Conservation (phyloP, 2,888 invertebrate genomes). For the Lithophane semibrunnea region DNA sequence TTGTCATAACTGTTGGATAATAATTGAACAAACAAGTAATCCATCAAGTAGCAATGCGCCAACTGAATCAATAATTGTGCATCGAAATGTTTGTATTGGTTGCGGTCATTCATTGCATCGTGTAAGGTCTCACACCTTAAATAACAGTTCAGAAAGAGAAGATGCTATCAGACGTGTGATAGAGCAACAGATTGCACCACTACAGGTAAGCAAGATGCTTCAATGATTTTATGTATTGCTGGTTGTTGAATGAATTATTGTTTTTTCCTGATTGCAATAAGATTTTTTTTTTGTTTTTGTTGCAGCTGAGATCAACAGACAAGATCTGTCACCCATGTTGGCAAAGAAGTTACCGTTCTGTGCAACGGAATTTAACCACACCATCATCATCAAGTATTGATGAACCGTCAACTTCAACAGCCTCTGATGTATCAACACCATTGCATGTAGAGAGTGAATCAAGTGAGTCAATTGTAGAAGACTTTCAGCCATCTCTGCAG, state of each 20-base stretch:
- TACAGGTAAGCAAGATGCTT: conserved; percentile 14
- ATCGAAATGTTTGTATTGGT: no score
- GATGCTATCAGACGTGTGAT: conserved; percentile 11
- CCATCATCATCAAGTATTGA: conserved; percentile 2
- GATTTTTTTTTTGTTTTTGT: conserved; percentile 8
- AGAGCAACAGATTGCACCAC: conserved; percentile 18
- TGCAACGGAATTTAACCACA: conserved; percentile 11
- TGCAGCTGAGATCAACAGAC: conserved; percentile 13
- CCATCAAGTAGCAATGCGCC: no score
- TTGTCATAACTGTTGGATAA: no score
- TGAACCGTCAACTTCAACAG: conserved; percentile 5
- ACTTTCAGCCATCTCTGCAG: background rate
- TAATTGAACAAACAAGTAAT: no score
- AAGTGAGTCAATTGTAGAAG: background rate
- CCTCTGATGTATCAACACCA: conserved; percentile 11
- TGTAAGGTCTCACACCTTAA: no score
- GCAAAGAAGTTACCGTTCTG: conserved; percentile 16
- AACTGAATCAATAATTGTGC: no score
- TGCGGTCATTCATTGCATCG: no score
- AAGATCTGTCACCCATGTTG: conserved; percentile 12
- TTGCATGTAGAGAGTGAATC: background rate
- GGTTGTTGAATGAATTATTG: background rate
- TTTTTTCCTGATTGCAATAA: conserved; percentile 2
- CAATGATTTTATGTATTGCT: conserved; percentile 8
- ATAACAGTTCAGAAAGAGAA: conserved; percentile 18